Percentiles rank a stretch among this genome's conserved stretches.
Evolutionary conservation across 2,888 invertebrate species (phyloP).

Genomic region (Protonemura montana): DNA sequence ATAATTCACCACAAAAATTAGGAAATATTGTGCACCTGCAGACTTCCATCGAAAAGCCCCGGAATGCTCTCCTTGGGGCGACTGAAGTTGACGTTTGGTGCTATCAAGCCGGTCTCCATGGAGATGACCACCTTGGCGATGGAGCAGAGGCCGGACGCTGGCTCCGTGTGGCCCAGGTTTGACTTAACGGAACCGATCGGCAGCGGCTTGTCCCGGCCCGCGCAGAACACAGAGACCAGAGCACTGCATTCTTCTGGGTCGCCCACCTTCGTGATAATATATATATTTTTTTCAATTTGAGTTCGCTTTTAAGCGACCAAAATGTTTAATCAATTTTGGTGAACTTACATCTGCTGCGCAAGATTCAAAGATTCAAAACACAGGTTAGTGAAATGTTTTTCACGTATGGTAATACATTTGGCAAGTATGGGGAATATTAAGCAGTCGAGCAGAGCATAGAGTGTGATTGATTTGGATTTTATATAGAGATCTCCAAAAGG

Average conservation of each 20-base stretch:
- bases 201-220: constrained; percentile 76
- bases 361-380: too few species aligned
- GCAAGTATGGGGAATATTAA: too few species aligned
- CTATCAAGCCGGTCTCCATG: constrained; percentile 62
- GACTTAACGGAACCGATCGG: constrained; percentile 71
- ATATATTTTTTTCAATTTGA: too few species aligned
- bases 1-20: too few species aligned
- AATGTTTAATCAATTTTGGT: too few species aligned
- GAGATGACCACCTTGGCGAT: constrained; percentile 62
- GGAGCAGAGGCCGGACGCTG: constrained; percentile 58
- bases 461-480: too few species aligned
- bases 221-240: constrained; percentile 80
- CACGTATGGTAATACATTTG: too few species aligned
- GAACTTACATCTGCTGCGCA: too few species aligned
- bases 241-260: constrained; percentile 92
- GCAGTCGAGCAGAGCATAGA: too few species aligned
- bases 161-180: constrained; percentile 68
- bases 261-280: constrained; percentile 74
- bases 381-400: too few species aligned
- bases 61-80: constrained; percentile 76
- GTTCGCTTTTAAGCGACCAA: too few species aligned
- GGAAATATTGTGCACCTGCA: constrained; percentile 66
- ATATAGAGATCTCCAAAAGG: too few species aligned
- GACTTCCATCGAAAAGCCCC: constrained; percentile 81
- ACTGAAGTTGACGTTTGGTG: constrained; percentile 56